phyloP scores from a whole-genome alignment of 2,113 vertebrate genomes.

The Centropus unirufus region DNA sequence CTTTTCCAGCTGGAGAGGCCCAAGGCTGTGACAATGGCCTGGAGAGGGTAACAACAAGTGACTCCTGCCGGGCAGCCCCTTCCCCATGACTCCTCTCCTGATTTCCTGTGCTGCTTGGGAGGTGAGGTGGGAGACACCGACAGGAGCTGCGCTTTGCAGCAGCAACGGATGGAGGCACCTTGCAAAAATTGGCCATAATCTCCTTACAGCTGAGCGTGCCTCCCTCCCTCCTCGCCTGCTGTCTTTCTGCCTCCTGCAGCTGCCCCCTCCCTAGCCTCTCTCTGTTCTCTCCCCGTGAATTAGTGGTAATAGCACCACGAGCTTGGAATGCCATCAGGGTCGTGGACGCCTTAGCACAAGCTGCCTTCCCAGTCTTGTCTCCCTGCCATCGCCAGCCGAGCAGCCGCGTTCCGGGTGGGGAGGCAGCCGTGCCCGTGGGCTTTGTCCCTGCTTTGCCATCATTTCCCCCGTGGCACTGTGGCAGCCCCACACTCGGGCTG shows the following conservation, averaged over 20 bases:
- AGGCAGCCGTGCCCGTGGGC: background rate
- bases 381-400: background rate
- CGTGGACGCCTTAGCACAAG: background rate
- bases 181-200: background rate
- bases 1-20: background rate
- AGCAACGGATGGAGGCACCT: background rate
- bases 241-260: background rate
- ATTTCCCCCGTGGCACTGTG: rapidly evolving
- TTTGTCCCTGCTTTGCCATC: background rate
- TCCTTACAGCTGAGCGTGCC: rapidly evolving
- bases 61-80: background rate
- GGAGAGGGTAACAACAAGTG: background rate
- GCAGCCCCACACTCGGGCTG: background rate
- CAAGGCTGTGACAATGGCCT: background rate
- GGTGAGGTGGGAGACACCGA: background rate
- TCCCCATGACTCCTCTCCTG: background rate
- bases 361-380: background rate
- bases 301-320: background rate
- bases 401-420: background rate
- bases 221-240: background rate
- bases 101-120: background rate
- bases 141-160: background rate
- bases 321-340: background rate
- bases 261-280: background rate
- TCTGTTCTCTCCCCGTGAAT: conserved; percentile 19